Percentiles rank a stretch among this genome's conserved stretches.
These are phyloP conservation scores for Pachyseris speciosa DNA, from an alignment of 64 coral and sea anemone genomes.

Conservation along the genomic window DNA sequence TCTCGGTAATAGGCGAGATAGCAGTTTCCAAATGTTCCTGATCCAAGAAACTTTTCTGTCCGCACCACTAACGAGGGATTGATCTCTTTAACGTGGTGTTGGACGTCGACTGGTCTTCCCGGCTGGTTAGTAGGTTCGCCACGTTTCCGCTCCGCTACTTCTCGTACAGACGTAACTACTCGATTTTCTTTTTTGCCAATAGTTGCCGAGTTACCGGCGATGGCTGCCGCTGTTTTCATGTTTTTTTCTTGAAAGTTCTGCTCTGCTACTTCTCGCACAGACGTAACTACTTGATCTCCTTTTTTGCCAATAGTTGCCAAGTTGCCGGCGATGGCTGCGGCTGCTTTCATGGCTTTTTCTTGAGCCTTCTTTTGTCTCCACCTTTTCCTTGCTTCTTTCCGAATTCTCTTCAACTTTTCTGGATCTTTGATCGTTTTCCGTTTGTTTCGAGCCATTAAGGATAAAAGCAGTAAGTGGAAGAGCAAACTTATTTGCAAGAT, in stretches of 20 bases:
- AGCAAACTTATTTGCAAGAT: too few species aligned
- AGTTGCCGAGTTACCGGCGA: too few species aligned
- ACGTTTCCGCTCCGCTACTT: too few species aligned
- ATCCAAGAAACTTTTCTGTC: constrained; percentile 3
- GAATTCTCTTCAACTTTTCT: too few species aligned
- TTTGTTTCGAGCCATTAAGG: too few species aligned
- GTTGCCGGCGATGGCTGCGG: background rate
- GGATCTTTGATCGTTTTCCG: too few species aligned
- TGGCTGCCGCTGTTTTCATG: too few species aligned
- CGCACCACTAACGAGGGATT: background rate
- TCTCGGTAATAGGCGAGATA: constrained; percentile 60
- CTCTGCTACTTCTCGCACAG: too few species aligned
- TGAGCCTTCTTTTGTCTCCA: background rate
- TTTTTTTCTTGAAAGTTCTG: background rate
- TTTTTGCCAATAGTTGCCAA: background rate
- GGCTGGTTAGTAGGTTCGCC: background rate
- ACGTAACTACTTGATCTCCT: background rate
- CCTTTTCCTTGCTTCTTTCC: too few species aligned
- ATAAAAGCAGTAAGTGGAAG: too few species aligned
- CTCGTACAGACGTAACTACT: background rate
- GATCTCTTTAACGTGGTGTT: constrained; percentile 20
- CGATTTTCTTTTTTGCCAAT: too few species aligned
- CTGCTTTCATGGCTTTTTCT: background rate
- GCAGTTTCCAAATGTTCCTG: constrained; percentile 46
- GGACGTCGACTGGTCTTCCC: background rate